These are phyloP conservation scores for Aspidiotus destructor DNA, from an alignment of 2,888 invertebrate species.

Conservation along the genomic window DNA sequence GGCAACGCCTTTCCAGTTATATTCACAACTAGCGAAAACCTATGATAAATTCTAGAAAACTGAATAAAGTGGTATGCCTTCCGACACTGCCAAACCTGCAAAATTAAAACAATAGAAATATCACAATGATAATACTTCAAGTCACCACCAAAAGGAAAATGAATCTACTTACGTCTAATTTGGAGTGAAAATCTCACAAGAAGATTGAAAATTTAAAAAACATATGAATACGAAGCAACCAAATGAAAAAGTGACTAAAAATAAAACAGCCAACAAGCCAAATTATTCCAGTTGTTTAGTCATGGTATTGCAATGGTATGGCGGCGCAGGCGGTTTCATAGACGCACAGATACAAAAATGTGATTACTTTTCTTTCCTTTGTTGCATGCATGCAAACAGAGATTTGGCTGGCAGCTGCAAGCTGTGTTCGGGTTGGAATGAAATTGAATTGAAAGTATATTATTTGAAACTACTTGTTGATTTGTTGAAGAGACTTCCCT, in stretches of 20 bases:
- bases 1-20: slow-evolving; percentile 62
- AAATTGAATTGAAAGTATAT: too few species aligned
- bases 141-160: neutral
- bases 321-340: too few species aligned
- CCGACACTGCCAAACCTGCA: slow-evolving; percentile 31
- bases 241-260: slow-evolving; percentile 17
- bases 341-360: too few species aligned
- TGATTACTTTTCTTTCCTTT: too few species aligned
- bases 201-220: slow-evolving; percentile 18
- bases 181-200: slow-evolving; percentile 12
- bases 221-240: slow-evolving; percentile 15
- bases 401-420: too few species aligned
- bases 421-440: too few species aligned
- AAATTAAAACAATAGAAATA: slow-evolving; percentile 7
- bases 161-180: slow-evolving; percentile 22
- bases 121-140: neutral
- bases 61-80: slow-evolving; percentile 17
- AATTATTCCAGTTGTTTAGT: too few species aligned
- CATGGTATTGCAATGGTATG: too few species aligned
- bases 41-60: slow-evolving; percentile 15
- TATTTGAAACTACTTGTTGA: too few species aligned
- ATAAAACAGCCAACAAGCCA: slow-evolving; percentile 24
- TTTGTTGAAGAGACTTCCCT: too few species aligned
- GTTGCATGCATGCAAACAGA: too few species aligned
- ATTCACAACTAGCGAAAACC: slow-evolving; percentile 19